phyloP scores from a whole-genome alignment of 2,113 vertebrate species.

The Syngnathus typhle region DNA sequence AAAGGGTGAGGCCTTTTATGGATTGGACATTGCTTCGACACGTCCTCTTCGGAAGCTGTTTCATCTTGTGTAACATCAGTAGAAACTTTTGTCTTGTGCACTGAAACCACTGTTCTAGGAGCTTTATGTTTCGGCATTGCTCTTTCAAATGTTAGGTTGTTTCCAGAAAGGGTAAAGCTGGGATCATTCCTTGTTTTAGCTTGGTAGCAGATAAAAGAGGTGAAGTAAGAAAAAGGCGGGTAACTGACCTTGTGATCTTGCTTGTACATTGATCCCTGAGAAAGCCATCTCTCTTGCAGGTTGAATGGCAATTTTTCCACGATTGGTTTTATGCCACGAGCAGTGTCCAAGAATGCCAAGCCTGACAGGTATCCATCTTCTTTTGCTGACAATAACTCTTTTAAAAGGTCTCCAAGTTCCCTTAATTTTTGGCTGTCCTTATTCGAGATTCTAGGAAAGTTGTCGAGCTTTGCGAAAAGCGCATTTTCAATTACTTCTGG shows the following conservation, averaged over 20 bases:
- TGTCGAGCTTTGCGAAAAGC: too few relatives aligned
- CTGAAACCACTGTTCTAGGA: too few relatives aligned
- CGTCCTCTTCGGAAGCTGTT: not conserved
- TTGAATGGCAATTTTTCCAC: not conserved
- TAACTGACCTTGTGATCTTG: not conserved
- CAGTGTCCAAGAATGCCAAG: not conserved
- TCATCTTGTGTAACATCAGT: too few relatives aligned
- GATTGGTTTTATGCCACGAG: not conserved
- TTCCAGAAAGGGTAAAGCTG: not conserved
- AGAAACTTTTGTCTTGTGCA: not conserved
- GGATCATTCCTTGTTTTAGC: not conserved
- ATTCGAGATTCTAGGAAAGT: too few relatives aligned
- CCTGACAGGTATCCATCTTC: not conserved
- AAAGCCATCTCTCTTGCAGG: not conserved
- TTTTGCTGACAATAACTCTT: not conserved
- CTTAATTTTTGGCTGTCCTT: too few relatives aligned
- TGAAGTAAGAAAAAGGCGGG: not conserved
- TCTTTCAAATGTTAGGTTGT: too few relatives aligned
- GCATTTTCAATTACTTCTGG: too few relatives aligned
- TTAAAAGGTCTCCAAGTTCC: not conserved
- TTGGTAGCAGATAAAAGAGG: not conserved
- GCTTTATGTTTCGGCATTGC: too few relatives aligned
- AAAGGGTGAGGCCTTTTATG: not conserved
- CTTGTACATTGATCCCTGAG: not conserved
- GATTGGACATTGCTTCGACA: not conserved